phyloP scores from a whole-genome alignment of 2,797 vertebrate species.

The Fistularia commersonii region DNA sequence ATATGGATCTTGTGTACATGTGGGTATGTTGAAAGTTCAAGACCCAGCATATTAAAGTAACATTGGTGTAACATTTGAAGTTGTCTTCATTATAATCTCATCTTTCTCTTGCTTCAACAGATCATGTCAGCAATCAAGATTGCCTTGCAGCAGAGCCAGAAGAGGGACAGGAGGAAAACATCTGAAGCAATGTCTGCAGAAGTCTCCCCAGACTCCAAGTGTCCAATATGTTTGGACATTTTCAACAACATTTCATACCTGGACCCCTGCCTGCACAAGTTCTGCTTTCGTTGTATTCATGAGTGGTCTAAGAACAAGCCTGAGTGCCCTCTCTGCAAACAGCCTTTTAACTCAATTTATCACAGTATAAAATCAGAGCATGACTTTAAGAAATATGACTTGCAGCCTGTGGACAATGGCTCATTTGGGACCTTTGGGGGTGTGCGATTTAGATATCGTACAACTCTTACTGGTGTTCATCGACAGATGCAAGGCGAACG shows the following conservation, averaged over 20 bases:
- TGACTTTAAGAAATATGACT: constrained; percentile 86
- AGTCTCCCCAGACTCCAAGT: constrained; percentile 92
- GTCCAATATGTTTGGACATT: constrained; percentile 91
- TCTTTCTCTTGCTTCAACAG: constrained; percentile 32
- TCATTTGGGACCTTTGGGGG: constrained; percentile 82
- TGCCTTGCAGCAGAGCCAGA: constrained; percentile 55
- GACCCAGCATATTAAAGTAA: neutral
- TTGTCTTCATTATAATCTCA: neutral
- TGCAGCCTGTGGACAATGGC: constrained; percentile 77
- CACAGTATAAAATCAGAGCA: constrained; percentile 90
- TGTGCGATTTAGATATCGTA: constrained; percentile 86
- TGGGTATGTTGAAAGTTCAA: neutral
- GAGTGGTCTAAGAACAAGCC: constrained; percentile 98
- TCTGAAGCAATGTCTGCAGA: constrained; percentile 73
- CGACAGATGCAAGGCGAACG: constrained; percentile 50
- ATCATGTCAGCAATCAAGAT: constrained; percentile 69
- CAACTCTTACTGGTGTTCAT: constrained; percentile 81
- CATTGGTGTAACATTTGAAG: neutral
- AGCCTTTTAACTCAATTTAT: constrained; percentile 89
- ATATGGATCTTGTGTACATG: neutral
- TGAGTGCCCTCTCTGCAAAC: constrained; percentile 94
- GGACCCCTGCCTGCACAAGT: constrained; percentile 88
- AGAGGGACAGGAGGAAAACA: constrained; percentile 63
- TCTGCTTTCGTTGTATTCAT: constrained; percentile 93
- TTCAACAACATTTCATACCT: constrained; percentile 91